These are phyloP conservation scores for Scatophagus argus DNA, from an alignment of 2,113 vertebrate genomes.

Conservation along the genomic window DNA sequence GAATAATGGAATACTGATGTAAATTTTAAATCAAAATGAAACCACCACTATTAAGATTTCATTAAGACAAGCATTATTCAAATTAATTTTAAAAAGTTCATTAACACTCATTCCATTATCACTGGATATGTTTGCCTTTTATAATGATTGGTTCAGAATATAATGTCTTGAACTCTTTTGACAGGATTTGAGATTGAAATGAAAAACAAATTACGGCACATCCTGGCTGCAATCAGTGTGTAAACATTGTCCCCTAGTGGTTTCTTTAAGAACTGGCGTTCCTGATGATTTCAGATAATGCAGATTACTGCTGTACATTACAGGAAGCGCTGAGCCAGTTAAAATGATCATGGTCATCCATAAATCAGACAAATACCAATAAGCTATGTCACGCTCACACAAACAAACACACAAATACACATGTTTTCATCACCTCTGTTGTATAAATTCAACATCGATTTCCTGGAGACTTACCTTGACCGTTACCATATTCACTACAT, in stretches of 20 bases:
- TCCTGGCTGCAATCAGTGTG: neutral
- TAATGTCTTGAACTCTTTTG: neutral
- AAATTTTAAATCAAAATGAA: constrained; percentile 15
- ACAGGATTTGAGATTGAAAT: constrained; percentile 3
- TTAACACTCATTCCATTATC: constrained; percentile 32
- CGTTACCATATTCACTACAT: no score
- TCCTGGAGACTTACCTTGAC: no score
- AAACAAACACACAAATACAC: neutral
- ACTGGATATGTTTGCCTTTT: constrained; percentile 30
- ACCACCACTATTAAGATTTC: constrained; percentile 28
- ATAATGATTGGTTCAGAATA: constrained; percentile 32
- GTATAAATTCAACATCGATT: no score
- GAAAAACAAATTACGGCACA: neutral
- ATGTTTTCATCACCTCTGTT: no score
- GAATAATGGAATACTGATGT: constrained; percentile 26
- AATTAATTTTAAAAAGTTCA: constrained; percentile 43
- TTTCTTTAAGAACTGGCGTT: neutral
- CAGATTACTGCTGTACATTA: neutral
- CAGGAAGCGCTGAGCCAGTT: neutral
- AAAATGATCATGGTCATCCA: neutral
- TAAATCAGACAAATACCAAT: neutral
- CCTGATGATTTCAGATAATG: neutral
- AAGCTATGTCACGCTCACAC: neutral
- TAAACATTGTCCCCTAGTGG: constrained; percentile 47
- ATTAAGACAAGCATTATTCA: constrained; percentile 46